Conservation (phyloP, 2,113 vertebrate genomes). For the Fulica atra region DNA sequence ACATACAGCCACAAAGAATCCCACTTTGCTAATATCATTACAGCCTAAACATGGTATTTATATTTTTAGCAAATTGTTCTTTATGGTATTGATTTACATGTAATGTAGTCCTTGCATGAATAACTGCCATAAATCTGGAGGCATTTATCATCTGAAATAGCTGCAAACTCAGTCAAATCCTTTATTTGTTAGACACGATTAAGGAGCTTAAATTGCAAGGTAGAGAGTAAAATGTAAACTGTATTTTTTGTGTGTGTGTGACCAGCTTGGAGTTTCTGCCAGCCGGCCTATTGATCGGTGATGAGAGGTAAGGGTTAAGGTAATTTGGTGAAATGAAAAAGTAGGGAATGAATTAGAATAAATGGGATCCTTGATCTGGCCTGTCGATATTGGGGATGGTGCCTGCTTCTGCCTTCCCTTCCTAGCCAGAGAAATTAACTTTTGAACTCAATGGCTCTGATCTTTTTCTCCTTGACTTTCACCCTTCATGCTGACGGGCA, state of each 20-base stretch:
- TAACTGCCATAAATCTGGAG: conserved; percentile 48
- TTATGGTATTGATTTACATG: conserved; percentile 63
- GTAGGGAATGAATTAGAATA: not conserved
- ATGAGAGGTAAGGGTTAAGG: conserved; percentile 13
- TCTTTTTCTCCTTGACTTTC: not conserved
- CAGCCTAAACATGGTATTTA: conserved; percentile 33
- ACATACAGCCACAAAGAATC: not conserved
- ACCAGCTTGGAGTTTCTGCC: not conserved
- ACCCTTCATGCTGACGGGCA: not conserved
- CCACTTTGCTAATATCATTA: not conserved
- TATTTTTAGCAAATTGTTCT: conserved; percentile 71
- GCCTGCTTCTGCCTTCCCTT: not conserved
- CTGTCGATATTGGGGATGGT: not conserved
- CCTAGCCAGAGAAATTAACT: not conserved
- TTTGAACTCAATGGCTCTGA: not conserved
- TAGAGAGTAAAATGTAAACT: not conserved
- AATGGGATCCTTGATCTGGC: not conserved
- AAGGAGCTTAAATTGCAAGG: not conserved
- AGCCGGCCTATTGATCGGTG: not conserved
- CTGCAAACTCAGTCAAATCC: conserved; percentile 37
- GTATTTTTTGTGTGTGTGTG: not conserved
- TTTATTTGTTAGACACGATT: not conserved
- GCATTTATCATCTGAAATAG: conserved; percentile 30
- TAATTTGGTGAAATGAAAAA: conserved; percentile 12
- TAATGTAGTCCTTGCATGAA: conserved; percentile 30